Evolutionary conservation across 2,113 vertebrate species (phyloP), one percentile per base, ranked within the genome.

Genomic region (Mirza zaza): DNA sequence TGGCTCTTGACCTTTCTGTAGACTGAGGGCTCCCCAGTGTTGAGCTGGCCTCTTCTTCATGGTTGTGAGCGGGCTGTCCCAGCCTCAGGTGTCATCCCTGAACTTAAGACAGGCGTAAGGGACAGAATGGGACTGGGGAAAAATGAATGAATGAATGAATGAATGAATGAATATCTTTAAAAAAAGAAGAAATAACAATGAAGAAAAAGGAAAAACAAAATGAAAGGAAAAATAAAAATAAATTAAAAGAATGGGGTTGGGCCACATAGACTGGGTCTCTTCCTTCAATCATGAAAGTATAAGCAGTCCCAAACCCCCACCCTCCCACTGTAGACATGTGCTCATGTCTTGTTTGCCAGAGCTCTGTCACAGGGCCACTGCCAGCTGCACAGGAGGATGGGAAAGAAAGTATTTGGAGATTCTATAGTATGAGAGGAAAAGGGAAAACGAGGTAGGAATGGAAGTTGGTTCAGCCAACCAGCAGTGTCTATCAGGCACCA

Each of bases 91-190:
- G 86, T 61, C 48, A 70, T 63, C 39, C n/a, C 6, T 73, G 20
- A 87, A 89, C 80, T 77, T 75, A 73, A 83, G 55, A 20, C 34
- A 87, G 13, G 12, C 91, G 20, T 87, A 67, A 59, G 39, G 5
- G 7, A n/a, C 5, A 17, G 25, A 77, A 61, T 1, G 36, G 4
- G 15, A 1, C 6, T 71, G 20, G 7, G 7, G 10, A 27, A 27
- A 63, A 11, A 63, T 29, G 29, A 61, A 61, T 61, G 25, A 63
- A 63, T 63, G 52, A 11, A 63, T 29, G 29, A 61, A 61, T 61
- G 25, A 63, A 63, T 63, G 52, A 55, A 55, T 55, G 17, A 55
- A 63, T 27, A 63, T 10, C 9, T 63, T 12, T 25, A 12, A 27
- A 61, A 61, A 63, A 63, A 63, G 11, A 29, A 63, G 11, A 63